Conservation (phyloP, 2,888 invertebrate genomes). For the Drosophila prostipennis region DNA sequence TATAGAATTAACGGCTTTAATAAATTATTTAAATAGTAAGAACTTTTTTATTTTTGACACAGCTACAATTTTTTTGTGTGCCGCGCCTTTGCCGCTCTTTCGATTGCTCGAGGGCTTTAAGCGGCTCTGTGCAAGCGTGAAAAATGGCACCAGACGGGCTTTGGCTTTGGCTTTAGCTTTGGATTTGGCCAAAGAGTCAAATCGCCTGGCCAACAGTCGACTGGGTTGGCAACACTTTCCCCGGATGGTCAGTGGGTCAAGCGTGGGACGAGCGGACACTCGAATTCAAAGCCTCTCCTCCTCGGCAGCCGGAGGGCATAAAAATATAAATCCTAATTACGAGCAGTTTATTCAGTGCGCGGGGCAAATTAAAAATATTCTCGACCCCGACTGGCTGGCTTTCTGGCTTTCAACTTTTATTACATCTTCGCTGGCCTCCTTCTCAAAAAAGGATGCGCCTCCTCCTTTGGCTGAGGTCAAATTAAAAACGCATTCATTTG, state of each 20-base stretch:
- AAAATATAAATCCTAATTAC: slow-evolving; percentile 80
- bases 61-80: slow-evolving; percentile 2
- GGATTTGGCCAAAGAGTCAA: slow-evolving; percentile 14
- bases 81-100: not conserved
- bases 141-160: slow-evolving; percentile 62
- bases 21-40: not conserved
- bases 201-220: slow-evolving; percentile 44
- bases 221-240: slow-evolving; percentile 58
- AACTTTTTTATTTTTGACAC: not conserved
- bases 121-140: slow-evolving; percentile 61
- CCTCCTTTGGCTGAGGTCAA: slow-evolving; percentile 66
- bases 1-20: not conserved
- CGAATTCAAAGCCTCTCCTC: slow-evolving; percentile 35
- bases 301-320: slow-evolving; percentile 55
- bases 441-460: slow-evolving; percentile 59
- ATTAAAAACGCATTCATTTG: slow-evolving; percentile 80
- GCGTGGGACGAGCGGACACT: slow-evolving; percentile 59
- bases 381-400: slow-evolving; percentile 19
- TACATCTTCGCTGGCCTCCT: slow-evolving; percentile 36
- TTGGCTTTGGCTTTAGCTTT: too few relatives aligned
- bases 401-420: slow-evolving; percentile 56
- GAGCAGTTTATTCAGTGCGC: slow-evolving; percentile 73
- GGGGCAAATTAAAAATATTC: slow-evolving; percentile 62
- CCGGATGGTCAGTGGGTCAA: slow-evolving; percentile 17
- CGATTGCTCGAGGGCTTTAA: slow-evolving; percentile 35